Evolutionary conservation across 2,113 vertebrate species (phyloP), one percentile per base, ranked within the genome.

Genomic region (Hippopotamus amphibius): DNA sequence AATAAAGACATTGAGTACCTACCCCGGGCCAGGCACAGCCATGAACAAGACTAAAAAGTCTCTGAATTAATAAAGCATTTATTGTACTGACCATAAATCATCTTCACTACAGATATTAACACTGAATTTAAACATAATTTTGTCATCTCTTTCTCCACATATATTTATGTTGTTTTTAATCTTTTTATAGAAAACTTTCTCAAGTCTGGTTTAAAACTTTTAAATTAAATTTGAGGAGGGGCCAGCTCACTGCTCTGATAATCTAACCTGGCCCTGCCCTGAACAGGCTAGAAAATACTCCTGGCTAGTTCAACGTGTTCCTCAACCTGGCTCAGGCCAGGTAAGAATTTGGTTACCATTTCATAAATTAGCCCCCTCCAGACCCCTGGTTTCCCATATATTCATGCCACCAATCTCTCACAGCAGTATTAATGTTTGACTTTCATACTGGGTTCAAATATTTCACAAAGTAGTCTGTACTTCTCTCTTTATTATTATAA

Each of bases 181-280:
- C 48, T 87, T 88, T 81, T 96, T 65, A 87, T 13, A 50, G 50
- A 91, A 91, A 91, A n/a, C 53, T n/a, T 96, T 88, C 59, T 76
- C 21, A 88, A 91, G 91, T 82, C 6, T 68, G 50, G 61, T 77
- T 82, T 88, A 81, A 57, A 96, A 74, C 22, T 66, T 66, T 80
- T 74, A 50, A 92, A 59, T 72, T 66, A 91, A 76, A 77, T 87
- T 61, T 76, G 76, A 68, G n/a, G 6, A 63, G 5, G 12, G 30
- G 15, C 8, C 19, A 90, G 22, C 5, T 16, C 15, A 41, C 22
- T 65, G 8, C 66, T 94, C 61, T 76, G 15, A 41, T 61, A 82
- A 82, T 50, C 21, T 50, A 81, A 43, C 19, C 26, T n/a, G 41
- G 41, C 46, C 13, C 59, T 76, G 30, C 21, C n/a, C 21, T 59